Base-by-base conservation (phyloP, 2,113 vertebrate species). In the Myocastor coypus region DNA sequence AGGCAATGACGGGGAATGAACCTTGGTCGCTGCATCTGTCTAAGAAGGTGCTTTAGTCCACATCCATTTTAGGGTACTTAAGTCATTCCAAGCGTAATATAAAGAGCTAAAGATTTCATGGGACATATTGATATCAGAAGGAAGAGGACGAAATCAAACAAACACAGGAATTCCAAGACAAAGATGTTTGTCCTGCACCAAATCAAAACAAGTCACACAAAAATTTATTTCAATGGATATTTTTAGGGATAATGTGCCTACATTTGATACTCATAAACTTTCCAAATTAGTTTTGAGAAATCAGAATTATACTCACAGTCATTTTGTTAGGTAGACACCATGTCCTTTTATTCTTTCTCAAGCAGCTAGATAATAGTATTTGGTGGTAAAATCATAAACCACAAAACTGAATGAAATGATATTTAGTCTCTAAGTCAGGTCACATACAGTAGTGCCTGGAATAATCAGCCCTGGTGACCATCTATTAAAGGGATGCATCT, bases 301-400 rank as follows among this genome's bases (percentile, higher is more conserved):
- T 80, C 59, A 63, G 37, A 93, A 87, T 78, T 59, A 82, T 93
- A 78, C 59, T 77, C 61, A 42, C 4, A 77, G 66, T 46, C 3
- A 1, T 93, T 84, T 83, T 78, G 46, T 94, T 96, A 40, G 30
- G n/a, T 85, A n/a, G 22, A n/a, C 77, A n/a, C 0, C 81, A 16
- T 61, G 28, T 55, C 32, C 66, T 40, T 61, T 61, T 14, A 22
- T 17, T 24, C 59, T 85, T n/a, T 42, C 61, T 66, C 83, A 59
- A 59, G 46, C 75, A 94, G n/a, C 16, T 34, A 91, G 73, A 26
- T 71, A 89, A 4, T 71, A 80, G 87, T 55, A 95, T 68, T 81
- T 91, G n/a, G 32, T 92, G 55, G 46, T 52, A 59, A 92, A 93
- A 63, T 59, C 64, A 90, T 66, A 91, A 94, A 78, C 42, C 66